phyloP scores from a whole-genome alignment of 2,797 vertebrate genomes.

The Psittacula echo region DNA sequence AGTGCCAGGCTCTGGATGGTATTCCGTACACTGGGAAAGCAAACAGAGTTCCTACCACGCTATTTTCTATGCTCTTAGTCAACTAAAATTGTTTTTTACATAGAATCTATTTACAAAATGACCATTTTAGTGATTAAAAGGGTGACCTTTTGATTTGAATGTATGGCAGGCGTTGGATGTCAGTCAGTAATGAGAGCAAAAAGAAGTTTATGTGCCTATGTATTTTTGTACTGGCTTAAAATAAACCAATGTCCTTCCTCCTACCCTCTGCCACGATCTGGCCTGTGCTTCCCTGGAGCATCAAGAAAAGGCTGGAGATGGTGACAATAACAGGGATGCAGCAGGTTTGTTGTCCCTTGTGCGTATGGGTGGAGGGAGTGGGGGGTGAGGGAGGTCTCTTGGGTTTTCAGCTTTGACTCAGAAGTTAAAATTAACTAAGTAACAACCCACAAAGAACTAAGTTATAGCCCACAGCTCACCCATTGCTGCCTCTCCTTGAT shows the following conservation, averaged over 20 bases:
- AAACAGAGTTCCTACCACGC: background rate
- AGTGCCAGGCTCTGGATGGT: conserved; percentile 6
- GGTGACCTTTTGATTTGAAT: conserved; percentile 7
- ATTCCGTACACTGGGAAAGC: background rate
- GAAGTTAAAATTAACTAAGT: background rate
- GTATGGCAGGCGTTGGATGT: conserved; percentile 44
- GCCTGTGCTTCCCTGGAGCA: background rate
- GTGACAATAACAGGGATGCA: background rate
- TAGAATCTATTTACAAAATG: conserved; percentile 70
- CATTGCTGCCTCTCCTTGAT: background rate
- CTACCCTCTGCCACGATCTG: too few relatives aligned
- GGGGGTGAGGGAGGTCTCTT: background rate
- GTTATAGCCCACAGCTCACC: background rate
- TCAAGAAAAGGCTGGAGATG: background rate
- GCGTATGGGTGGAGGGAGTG: background rate
- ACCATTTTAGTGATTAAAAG: conserved; percentile 55
- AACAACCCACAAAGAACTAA: background rate
- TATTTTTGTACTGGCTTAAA: conserved; percentile 80
- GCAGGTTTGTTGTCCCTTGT: background rate
- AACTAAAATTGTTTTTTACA: conserved; percentile 59
- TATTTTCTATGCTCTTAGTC: conserved; percentile 61
- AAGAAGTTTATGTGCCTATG: conserved; percentile 68
- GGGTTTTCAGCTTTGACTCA: background rate
- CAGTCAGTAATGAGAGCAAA: conserved; percentile 34
- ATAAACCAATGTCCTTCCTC: conserved; percentile 67